Base-by-base conservation (phyloP, 2,113 vertebrate genomes). In the Amazona vittata region DNA sequence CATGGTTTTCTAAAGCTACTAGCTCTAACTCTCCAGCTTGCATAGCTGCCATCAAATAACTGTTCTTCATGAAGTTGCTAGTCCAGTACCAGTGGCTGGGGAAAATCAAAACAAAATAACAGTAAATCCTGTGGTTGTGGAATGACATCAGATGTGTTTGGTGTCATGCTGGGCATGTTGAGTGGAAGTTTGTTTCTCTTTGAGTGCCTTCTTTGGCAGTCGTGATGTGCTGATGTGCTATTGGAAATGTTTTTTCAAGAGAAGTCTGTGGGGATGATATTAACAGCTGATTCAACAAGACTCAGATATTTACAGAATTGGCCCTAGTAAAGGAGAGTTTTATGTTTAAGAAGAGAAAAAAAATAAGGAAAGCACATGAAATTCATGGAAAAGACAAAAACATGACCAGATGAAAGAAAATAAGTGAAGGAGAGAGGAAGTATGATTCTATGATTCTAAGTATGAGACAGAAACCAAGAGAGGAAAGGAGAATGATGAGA, bases 151-250 rank as follows among this genome's bases (percentile, higher is more conserved):
- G 50, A 59, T 70, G 70, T 84, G 64, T 92, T 87, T 81, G 50
- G 37, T 93, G 90, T 93, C 87, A 78, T 70, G 50, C 83, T 86
- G 76, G 46, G 88, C 46, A 75, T 6, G 64, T 44, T 90, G 73
- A 95, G 79, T 85, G 64, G 53, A 76, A 91, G 68, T 64, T 86
- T 91, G n/a, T 89, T 96, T 93, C 87, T 70, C 84, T 89, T 57
- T 90, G 44, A 91, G 60, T 11, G 5, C 46, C 25, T 18, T 22
- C 67, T 65, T 95, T 93, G 87, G 82, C 90, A 93, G 63, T 86
- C 55, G 4, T 22, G 35, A 68, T 79, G 83, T 79, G 76, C 73
- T 93, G 81, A 90, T 86, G 89, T 82, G 47, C 57, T 29, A 2
- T 47, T 96, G 79, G 85, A 90, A 94, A 92, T 2, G 4, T 60